A percentile compares a stretch with the other conserved stretches of the same genome.
Evolutionary conservation across 2,888 invertebrate genomes (phyloP).

Genomic region (Ametastegia equiseti): DNA sequence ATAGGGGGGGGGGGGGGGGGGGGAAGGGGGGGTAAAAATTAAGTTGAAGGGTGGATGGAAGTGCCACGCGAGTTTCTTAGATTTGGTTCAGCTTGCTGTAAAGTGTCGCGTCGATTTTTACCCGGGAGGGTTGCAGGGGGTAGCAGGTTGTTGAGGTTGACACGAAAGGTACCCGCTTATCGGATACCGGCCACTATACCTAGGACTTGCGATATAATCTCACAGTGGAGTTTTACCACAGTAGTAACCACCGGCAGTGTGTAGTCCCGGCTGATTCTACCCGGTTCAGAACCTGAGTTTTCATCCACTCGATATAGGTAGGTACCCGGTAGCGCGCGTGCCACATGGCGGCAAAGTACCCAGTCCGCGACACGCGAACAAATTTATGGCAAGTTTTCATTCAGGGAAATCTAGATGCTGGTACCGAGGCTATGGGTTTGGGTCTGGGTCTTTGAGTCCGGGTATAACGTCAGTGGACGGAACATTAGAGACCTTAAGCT

Average conservation of each 20-base stretch:
- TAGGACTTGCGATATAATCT: slow-evolving; percentile 34
- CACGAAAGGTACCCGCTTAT: slow-evolving; percentile 42
- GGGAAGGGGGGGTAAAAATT: too few relatives aligned
- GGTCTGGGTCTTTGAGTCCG: neutral
- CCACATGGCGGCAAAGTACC: slow-evolving; percentile 43
- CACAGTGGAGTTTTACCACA: slow-evolving; percentile 24
- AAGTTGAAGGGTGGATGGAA: too few relatives aligned
- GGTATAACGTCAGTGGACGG: neutral
- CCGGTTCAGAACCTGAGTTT: slow-evolving; percentile 6
- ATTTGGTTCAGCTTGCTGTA: slow-evolving; percentile 36
- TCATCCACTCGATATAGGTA: slow-evolving; percentile 26
- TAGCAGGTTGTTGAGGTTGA: neutral
- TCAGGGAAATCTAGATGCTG: slow-evolving; percentile 29
- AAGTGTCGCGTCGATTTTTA: slow-evolving; percentile 22
- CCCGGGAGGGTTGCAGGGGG: neutral
- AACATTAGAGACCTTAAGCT: neutral
- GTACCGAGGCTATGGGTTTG: slow-evolving; percentile 6
- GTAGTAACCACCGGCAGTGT: neutral
- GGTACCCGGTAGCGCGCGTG: neutral
- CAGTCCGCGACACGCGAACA: slow-evolving; percentile 31
- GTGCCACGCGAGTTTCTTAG: slow-evolving; percentile 7
- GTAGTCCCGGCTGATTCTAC: neutral
- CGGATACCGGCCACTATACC: neutral
- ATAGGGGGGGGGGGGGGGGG: neutral
- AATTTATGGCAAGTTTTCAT: slow-evolving; percentile 41